Evolutionary conservation across 1,140 invertebrate genomes (phyloP).

Genomic region (Cydia strobilella): DNA sequence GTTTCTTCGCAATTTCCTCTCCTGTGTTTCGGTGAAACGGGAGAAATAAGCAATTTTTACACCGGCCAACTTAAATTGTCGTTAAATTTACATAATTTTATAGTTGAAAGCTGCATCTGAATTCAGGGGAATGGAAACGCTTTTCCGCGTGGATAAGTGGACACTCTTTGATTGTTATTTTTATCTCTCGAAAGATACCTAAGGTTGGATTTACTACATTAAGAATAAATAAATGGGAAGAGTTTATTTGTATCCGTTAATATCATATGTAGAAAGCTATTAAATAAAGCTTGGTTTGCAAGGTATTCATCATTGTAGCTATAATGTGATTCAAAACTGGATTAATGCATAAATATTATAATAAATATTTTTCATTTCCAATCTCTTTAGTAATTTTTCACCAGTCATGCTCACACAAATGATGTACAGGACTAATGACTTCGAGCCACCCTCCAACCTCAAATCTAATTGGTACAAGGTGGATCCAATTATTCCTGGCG

Average conservation of each 20-base stretch:
- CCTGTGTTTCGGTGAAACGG: not conserved
- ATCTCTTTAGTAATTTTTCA: not conserved
- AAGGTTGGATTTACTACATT: too few species aligned
- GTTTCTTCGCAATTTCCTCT: not conserved
- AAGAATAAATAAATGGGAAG: too few species aligned
- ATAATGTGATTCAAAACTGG: too few species aligned
- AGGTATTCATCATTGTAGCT: too few species aligned
- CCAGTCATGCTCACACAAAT: not conserved
- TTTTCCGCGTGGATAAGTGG: not conserved
- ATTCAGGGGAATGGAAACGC: not conserved
- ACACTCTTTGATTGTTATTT: not conserved
- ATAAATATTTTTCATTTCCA: too few species aligned
- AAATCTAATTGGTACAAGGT: conserved; percentile 17
- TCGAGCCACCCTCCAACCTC: not conserved
- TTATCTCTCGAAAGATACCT: not conserved
- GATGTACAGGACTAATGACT: not conserved
- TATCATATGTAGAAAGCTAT: too few species aligned
- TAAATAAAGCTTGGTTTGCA: too few species aligned
- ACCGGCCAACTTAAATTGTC: conserved; percentile 13
- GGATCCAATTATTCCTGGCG: conserved; percentile 21
- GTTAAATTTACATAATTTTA: not conserved
- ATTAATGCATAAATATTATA: too few species aligned
- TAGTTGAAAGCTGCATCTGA: not conserved
- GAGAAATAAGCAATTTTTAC: conserved; percentile 12
- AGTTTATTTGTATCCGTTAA: too few species aligned